Evolutionary conservation across 2,888 invertebrate species (phyloP), one percentile per base, ranked within the genome.

Genomic region (Hermaeophaga mercurialis): DNA sequence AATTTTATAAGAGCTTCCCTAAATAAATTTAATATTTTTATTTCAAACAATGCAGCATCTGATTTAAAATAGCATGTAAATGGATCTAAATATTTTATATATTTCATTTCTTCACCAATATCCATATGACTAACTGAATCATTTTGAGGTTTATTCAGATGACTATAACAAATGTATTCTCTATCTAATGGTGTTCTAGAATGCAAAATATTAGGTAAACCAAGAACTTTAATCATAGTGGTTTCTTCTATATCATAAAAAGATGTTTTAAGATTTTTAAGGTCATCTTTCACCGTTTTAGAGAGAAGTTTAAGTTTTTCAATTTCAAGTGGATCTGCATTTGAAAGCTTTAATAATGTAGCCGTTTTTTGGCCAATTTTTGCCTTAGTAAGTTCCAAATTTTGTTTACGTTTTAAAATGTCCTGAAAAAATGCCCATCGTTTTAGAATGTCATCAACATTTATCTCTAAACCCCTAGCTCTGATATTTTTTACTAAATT

Each of bases 221-320:
- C 81, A 47, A 93, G 77, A 56, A 83, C 81, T 67, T 83, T 81
- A 22, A 85, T 71, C 39, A 88, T 80, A 6, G 89, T 84, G 46
- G 81, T 81, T 72, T 89, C 88, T 73, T 92, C 90, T 4, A 91
- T 79, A n/a, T 84, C 84, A 82, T 88, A 88, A n/a, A 86, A 74
- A 36, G 81, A 79, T 8, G 81, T 78, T 70, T 84, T 87, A 1
- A 90, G 68, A 22, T 78, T 77, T 71, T 84, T 87, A n/a, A 88
- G 73, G 63, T 89, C 86, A 38, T 75, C 71, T 59, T 76, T 77
- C 11, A 76, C 66, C 31, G 73, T 39, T 58, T 69, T 72, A 1
- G 67, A 80, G 66, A 85, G 83, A 9, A 83, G 74, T 72, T 82
- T 84, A 1, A 87, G 73, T 62, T 81, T 80, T 22, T 82, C 78